These are phyloP conservation scores for Tinea semifulvella DNA, from an alignment of 2,888 invertebrate genomes.

Conservation along the genomic window DNA sequence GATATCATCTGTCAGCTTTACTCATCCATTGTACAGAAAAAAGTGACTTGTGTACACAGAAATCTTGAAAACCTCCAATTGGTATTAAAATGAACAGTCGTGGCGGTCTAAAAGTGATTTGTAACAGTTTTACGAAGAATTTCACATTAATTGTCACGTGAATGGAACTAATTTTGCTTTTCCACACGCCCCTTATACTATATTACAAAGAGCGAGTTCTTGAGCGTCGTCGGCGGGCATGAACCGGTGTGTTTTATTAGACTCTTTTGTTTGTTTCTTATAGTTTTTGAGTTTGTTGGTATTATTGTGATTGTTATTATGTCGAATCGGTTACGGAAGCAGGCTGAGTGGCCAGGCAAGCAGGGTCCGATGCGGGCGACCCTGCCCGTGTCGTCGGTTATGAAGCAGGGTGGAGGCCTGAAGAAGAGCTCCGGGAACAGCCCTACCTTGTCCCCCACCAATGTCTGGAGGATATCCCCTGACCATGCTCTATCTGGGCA, in stretches of 20 bases:
- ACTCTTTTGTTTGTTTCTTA: slow-evolving; percentile 20
- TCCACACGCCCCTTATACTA: slow-evolving; percentile 34
- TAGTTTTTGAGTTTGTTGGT: slow-evolving; percentile 27
- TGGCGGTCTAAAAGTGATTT: slow-evolving; percentile 6
- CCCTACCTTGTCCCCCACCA: slow-evolving; percentile 73
- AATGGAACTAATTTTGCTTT: slow-evolving; percentile 19
- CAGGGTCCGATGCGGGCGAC: slow-evolving; percentile 80
- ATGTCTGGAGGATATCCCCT: slow-evolving; percentile 74
- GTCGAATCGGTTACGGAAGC: slow-evolving; percentile 72
- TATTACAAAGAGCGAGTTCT: slow-evolving; percentile 48
- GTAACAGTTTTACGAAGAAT: background rate
- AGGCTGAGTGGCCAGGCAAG: slow-evolving; percentile 70
- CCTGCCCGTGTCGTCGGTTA: slow-evolving; percentile 76
- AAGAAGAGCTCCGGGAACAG: slow-evolving; percentile 70
- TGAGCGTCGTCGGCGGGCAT: slow-evolving; percentile 47
- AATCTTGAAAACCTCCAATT: slow-evolving; percentile 5
- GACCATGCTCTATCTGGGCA: slow-evolving; percentile 75
- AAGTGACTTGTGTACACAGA: slow-evolving; percentile 30
- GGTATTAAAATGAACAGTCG: slow-evolving; percentile 6
- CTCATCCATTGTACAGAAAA: slow-evolving; percentile 58
- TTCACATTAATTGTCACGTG: slow-evolving; percentile 4
- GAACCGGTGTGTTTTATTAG: slow-evolving; percentile 27
- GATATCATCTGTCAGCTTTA: slow-evolving; percentile 58
- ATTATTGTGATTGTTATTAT: slow-evolving; percentile 30
- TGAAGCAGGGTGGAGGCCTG: slow-evolving; percentile 70